These are phyloP conservation scores for Halesus radiatus DNA, from an alignment of 1,140 invertebrate genomes.

Conservation along the genomic window DNA sequence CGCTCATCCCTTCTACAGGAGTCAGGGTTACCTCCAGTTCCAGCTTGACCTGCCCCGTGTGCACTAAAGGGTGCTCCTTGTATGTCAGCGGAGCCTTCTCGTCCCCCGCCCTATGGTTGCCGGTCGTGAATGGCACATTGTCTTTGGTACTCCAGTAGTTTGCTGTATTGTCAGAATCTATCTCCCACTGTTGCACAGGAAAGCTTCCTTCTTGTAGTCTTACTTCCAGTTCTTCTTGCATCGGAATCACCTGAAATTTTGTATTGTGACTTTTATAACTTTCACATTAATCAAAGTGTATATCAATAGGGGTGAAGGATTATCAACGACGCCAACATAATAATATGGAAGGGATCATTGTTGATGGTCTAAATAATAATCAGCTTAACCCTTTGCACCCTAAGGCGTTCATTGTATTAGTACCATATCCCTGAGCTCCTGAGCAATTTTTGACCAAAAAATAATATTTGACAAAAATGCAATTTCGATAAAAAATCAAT, in stretches of 20 bases:
- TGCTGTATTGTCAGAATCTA: conserved; percentile 60
- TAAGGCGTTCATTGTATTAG: too few species aligned
- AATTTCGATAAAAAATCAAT: too few species aligned
- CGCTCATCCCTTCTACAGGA: conserved; percentile 56
- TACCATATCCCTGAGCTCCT: too few species aligned
- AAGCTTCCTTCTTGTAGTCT: conserved; percentile 66
- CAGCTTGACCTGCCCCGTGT: conserved; percentile 64
- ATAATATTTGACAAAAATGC: too few species aligned
- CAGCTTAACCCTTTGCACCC: too few species aligned
- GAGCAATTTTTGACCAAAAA: too few species aligned
- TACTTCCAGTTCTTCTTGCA: conserved; percentile 70
- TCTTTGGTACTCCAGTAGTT: conserved; percentile 34
- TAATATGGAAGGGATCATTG: too few species aligned
- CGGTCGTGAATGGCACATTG: neutral
- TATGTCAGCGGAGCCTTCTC: neutral
- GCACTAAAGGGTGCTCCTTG: conserved; percentile 39
- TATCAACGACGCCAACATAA: too few species aligned
- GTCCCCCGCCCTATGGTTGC: neutral
- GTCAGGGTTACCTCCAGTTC: conserved; percentile 71
- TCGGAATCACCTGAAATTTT: conserved; percentile 67
- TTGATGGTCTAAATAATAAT: too few species aligned
- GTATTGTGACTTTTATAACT: neutral
- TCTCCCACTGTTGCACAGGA: conserved; percentile 62
- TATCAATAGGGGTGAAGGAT: neutral
- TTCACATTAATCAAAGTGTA: neutral